Base-by-base conservation (phyloP, 2,888 invertebrate genomes). In the Platypus cylindrus region DNA sequence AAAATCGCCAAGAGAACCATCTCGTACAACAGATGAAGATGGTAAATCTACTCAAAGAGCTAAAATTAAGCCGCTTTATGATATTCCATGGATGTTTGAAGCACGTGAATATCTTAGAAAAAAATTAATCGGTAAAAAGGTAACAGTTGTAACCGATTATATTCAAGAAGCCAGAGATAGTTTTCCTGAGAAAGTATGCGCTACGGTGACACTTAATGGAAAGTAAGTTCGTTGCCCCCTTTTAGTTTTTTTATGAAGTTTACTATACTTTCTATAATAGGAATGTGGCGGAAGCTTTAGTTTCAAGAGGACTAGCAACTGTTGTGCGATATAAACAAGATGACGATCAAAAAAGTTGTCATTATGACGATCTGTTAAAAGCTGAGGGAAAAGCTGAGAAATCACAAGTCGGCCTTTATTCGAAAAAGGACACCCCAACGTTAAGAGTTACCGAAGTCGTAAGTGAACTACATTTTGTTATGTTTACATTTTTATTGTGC, bases 41-140 rank as follows among this genome's bases (percentile, higher is more conserved):
- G 73, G 70, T 11, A 81, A 80, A 51, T 64, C 68, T n/a, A 64
- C 46, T 1, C 72, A 73, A 9, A 70, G 78, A 41, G 70, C 77
- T 3, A 83, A 81, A 60, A 78, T 75, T 59, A 78, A 90, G 51
- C 91, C 95, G 0, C 70, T 98, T 0, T 99, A 97, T 59, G 98
- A 99, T 58, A 85, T 97, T 54, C 98, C 98, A 2, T 93, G 86
- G 76, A 89, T 98, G 90, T 95, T 84, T 59, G 98, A 99, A 62
- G 94, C 95, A 0, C 76, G 98, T 33, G 98, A 99, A 64, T 97
- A 86, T 58, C 68, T 99, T 22, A 74, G 98, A 26, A 95, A 94
- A 58, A 91, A 93, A 56, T 68, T 98, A 9, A 79, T 98, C 52
- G 91, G 94, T 31, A 97, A 97, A 60, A 87, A 83, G 60, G 89